phyloP scores from a whole-genome alignment of 2,888 invertebrate genomes.

The Chirona hameri region DNA sequence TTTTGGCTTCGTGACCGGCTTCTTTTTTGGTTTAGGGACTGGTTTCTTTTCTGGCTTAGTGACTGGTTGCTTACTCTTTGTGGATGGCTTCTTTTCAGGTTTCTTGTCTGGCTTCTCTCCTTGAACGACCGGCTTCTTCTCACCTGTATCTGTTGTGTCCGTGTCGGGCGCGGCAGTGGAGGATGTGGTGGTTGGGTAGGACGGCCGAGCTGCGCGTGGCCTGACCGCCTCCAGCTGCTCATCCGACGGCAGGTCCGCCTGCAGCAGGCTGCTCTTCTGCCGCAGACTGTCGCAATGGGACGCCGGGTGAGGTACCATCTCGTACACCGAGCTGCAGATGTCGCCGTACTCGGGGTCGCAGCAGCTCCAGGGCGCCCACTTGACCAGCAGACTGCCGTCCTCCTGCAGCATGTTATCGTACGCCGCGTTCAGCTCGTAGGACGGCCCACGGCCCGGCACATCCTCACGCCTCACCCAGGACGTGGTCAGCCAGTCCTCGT shows the following conservation, averaged over 20 bases:
- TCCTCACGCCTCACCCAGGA: not conserved
- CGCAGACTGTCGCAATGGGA: not conserved
- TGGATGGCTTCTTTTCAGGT: too few relatives aligned
- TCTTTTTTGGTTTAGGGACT: too few relatives aligned
- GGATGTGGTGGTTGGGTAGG: not conserved
- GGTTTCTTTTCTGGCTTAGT: too few relatives aligned
- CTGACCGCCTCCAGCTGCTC: not conserved
- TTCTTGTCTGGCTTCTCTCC: too few relatives aligned
- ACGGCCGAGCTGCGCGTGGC: not conserved
- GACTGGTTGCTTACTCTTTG: too few relatives aligned
- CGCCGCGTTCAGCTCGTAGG: not conserved
- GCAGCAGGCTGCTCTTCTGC: not conserved
- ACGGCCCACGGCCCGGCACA: not conserved
- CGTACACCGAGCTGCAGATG: not conserved
- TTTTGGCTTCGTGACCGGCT: too few relatives aligned
- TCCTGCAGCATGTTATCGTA: slow-evolving; percentile 5
- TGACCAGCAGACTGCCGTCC: slow-evolving; percentile 1
- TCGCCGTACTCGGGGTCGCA: not conserved
- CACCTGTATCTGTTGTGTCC: too few relatives aligned
- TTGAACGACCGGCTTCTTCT: too few relatives aligned
- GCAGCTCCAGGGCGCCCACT: slow-evolving; percentile 28
- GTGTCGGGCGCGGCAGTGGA: not conserved
- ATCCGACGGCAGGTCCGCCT: not conserved
- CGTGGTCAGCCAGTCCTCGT: slow-evolving; percentile 1
- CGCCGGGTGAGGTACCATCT: not conserved